Conservation (phyloP, 2,888 invertebrate genomes). For the Bursaphelenchus okinawaensis region DNA sequence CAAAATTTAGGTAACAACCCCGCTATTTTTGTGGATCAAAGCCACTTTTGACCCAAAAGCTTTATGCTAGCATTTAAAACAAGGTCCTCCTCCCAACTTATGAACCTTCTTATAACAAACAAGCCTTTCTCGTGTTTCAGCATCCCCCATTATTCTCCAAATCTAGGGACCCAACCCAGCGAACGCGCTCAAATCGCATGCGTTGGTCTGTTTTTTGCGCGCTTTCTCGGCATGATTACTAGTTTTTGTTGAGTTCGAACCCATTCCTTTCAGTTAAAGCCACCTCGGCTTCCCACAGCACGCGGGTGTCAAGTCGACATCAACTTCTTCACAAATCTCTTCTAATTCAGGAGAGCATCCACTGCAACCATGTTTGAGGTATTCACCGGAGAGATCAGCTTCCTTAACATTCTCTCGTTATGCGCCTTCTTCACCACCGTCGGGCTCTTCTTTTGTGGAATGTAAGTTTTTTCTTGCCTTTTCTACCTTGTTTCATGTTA, state of each 20-base stretch:
- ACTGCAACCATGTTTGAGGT: conserved; percentile 44
- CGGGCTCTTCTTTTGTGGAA: conserved; percentile 77
- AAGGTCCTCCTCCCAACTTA: too few species aligned
- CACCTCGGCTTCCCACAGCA: conserved; percentile 8
- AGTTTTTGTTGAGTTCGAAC: background rate
- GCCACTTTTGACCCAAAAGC: too few species aligned
- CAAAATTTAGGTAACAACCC: too few species aligned
- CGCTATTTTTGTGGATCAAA: too few species aligned
- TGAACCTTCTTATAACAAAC: too few species aligned
- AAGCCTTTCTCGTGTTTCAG: too few species aligned
- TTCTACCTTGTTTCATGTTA: conserved; percentile 8
- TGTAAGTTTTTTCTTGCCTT: conserved; percentile 66
- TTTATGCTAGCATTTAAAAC: too few species aligned
- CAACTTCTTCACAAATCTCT: conserved; percentile 1
- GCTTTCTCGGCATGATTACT: background rate
- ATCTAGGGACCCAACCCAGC: too few species aligned
- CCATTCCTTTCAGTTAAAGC: conserved; percentile 2
- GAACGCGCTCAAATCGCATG: too few species aligned
- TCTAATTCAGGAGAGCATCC: background rate
- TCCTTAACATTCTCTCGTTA: conserved; percentile 51
- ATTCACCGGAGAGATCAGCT: conserved; percentile 49
- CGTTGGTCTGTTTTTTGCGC: background rate
- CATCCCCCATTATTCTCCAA: too few species aligned
- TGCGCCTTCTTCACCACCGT: conserved; percentile 73
- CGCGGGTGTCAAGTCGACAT: conserved; percentile 2